Evolutionary conservation across 2,797 vertebrate genomes (phyloP), one percentile per base, ranked within the genome.

Genomic region (Sebastiscus albofasciatus): DNA sequence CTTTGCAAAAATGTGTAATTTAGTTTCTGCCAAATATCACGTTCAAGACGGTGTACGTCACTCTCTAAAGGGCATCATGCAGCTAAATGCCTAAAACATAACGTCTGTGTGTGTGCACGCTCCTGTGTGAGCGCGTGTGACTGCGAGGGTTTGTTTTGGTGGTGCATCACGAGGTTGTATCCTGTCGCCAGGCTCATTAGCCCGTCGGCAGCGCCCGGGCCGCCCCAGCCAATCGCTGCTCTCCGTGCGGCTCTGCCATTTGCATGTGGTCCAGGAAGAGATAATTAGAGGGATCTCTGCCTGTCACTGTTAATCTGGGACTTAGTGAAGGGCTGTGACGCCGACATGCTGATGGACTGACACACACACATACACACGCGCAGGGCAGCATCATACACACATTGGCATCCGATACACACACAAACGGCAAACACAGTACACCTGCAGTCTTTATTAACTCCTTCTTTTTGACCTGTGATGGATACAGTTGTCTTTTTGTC

Each of bases 301-400:
- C 95, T 96, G 96, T 96, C 95, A 95, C 94, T 95, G 94, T 96
- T 96, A 95, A 96, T 96, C 95, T 96, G 94, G 93, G 94, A 94
- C 77, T 94, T 94, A 92, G 94, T 92, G 94, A 94, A 91, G 89
- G 86, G 93, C 93, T 94, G 93, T 94, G 95, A 95, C 77, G 93
- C 92, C 90, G 92, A 94, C 93, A 93, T 86, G 84, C 92, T 93
- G 93, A 94, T 93, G 86, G 91, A 94, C 90, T 90, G 90, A 92
- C 90, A 90, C 85, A 72, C 66, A 67, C 74, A 54, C 26, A 74
- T 24, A 24, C 66, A 64, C 56, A 24, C 59, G 72, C 74, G 70
- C 80, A 81, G 61, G 60, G 59, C 49, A 22, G 74, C 64, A 65
- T 90, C 76, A 71, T 67, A 79, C 67, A 77, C 87, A 85, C 75